Percentiles rank a stretch among this genome's conserved stretches.
Evolutionary conservation across 1,140 invertebrate species (phyloP).

Genomic region (Drosophila lowei): DNA sequence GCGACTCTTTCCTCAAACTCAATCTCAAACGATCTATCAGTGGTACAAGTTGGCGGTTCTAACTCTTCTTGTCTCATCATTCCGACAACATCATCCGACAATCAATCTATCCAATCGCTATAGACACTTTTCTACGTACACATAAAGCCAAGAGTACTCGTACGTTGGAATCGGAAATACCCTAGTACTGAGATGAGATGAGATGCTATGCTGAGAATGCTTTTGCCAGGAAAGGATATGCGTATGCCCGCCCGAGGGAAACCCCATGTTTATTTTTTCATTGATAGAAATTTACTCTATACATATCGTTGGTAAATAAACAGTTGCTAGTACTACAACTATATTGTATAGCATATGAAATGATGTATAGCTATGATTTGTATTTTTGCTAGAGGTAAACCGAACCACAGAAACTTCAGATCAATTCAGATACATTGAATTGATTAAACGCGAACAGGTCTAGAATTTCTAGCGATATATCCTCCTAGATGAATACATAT

Average conservation of each 20-base stretch:
- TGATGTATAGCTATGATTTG: slow-evolving; percentile 4
- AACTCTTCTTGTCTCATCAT: slow-evolving; percentile 26
- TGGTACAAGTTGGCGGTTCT: slow-evolving; percentile 48
- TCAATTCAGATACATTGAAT: slow-evolving; percentile 1
- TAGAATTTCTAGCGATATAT: slow-evolving; percentile 31
- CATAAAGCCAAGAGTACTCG: slow-evolving; percentile 34
- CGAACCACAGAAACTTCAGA: background rate
- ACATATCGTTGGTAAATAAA: background rate
- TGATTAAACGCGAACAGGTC: no score
- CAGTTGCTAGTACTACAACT: background rate
- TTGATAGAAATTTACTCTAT: background rate
- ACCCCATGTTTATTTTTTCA: background rate
- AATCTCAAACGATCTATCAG: slow-evolving; percentile 4
- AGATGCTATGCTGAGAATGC: slow-evolving; percentile 6
- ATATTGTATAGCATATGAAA: no score
- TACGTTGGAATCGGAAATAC: background rate
- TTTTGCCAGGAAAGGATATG: no score
- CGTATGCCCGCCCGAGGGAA: slow-evolving; percentile 2
- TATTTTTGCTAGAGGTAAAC: background rate
- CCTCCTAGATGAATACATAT: slow-evolving; percentile 23
- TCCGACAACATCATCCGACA: slow-evolving; percentile 4
- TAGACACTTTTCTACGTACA: slow-evolving; percentile 36
- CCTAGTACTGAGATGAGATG: background rate
- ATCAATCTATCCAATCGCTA: background rate
- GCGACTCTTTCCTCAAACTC: background rate